Evolutionary conservation across 1,140 invertebrate species (phyloP).

Genomic region (Sarcophaga bullata): DNA sequence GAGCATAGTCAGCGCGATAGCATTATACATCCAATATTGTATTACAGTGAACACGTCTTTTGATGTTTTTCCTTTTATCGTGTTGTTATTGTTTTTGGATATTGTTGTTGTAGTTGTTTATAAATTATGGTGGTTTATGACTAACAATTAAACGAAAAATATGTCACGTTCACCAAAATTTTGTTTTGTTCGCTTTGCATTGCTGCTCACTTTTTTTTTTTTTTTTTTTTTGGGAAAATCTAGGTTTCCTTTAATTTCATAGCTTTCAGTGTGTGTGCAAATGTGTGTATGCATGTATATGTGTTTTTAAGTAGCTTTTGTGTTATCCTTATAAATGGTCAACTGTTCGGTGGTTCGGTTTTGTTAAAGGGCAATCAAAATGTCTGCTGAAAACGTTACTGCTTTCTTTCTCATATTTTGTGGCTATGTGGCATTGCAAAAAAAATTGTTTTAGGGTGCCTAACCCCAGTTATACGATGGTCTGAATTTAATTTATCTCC

Average conservation of each 20-base stretch:
- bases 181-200: background rate
- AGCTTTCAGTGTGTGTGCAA: background rate
- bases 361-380: background rate
- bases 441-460: no score
- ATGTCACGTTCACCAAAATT: conserved; percentile 15
- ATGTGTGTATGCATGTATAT: background rate
- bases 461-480: no score
- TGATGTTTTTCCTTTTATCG: background rate
- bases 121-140: background rate
- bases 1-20: background rate
- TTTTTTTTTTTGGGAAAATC: background rate
- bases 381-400: no score
- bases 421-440: background rate
- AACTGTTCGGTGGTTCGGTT: background rate
- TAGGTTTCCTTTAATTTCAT: no score
- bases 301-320: background rate
- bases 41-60: background rate
- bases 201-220: background rate
- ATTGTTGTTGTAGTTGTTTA: background rate
- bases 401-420: background rate
- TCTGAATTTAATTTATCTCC: no score
- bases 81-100: background rate
- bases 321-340: conserved; percentile 5
- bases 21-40: background rate
- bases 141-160: conserved; percentile 8